Evolutionary conservation across 2,113 vertebrate genomes (phyloP), one percentile per base, ranked within the genome.

Genomic region (zebrafish (Danio rerio)): DNA sequence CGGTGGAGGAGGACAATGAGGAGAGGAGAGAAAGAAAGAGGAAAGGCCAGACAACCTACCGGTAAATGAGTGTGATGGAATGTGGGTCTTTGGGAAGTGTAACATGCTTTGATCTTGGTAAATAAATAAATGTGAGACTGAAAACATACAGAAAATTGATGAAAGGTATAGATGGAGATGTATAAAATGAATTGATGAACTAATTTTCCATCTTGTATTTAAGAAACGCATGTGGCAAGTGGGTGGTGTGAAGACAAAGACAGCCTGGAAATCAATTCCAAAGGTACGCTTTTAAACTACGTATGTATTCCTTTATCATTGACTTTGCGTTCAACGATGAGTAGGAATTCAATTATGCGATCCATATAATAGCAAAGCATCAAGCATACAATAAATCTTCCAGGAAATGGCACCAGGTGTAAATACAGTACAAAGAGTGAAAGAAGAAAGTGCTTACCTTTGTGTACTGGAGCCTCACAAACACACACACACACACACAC

Each of bases 381-480:
- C 13, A 62, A 77, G 13, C 9, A 76, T 21, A 40, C 13, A 47
- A 80, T 47, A 70, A 63, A 12, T n/a, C 63, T 12, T 76, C 40
- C 8, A 63, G 42, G 40, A 52, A 12, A 61, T 10, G 0, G 45
- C 43, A 68, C n/a, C 12, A 49, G 66, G 66, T 56, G 4, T 11
- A 11, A 73, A 68, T 52, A 79, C 77, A 80, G 63, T 82, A 21
- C 43, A 78, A 76, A 88, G 85, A 88, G 65, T 21, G 84, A 87
- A 87, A 82, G 78, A 87, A 70, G 85, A 80, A 82, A 69, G 73
- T 56, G 61, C 90, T 92, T 92, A 92, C 91, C 92, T 92, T 91
- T 82, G 75, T 88, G 78, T 88, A 82, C 83, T 87, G 87, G 76
- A 87, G 80, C 86, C 81, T 88, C 76, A 62, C 81, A 83, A 55